Evolutionary conservation across 2,797 vertebrate genomes (phyloP).

Genomic region (Epinephelus awoara): DNA sequence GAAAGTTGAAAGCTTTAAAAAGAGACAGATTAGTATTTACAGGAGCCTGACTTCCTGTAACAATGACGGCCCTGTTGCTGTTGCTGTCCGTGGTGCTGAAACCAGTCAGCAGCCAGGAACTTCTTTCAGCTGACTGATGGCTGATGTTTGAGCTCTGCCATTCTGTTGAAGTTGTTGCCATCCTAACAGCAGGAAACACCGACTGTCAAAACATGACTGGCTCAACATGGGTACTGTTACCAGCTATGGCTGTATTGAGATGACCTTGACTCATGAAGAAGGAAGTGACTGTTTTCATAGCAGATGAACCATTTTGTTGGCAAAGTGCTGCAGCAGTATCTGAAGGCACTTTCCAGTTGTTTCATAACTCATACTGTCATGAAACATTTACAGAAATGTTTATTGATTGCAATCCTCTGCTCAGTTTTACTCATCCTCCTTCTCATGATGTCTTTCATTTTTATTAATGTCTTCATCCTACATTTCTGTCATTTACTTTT

Average conservation of each 20-base stretch:
- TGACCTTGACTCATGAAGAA: no score
- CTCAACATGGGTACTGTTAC: background rate
- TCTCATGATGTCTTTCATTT: background rate
- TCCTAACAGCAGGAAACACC: slow-evolving; percentile 28
- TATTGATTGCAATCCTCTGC: background rate
- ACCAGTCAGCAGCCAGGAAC: background rate
- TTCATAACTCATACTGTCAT: background rate
- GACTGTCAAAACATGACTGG: slow-evolving; percentile 13
- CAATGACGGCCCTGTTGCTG: background rate
- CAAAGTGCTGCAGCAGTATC: background rate
- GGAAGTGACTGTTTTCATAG: background rate
- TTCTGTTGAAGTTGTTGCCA: slow-evolving; percentile 12
- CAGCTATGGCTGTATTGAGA: background rate
- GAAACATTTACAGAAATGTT: background rate
- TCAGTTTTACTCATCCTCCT: background rate
- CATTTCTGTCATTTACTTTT: background rate
- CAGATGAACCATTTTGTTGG: background rate
- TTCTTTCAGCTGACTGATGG: slow-evolving; percentile 5
- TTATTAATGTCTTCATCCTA: background rate
- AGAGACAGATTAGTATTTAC: background rate
- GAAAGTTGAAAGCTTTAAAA: no score
- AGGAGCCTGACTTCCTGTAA: background rate
- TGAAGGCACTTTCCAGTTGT: background rate
- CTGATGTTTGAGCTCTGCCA: slow-evolving; percentile 4
- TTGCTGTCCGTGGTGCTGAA: slow-evolving; percentile 56